These are phyloP conservation scores for Theretra japonica DNA, from an alignment of 2,888 invertebrate genomes.

Conservation along the genomic window DNA sequence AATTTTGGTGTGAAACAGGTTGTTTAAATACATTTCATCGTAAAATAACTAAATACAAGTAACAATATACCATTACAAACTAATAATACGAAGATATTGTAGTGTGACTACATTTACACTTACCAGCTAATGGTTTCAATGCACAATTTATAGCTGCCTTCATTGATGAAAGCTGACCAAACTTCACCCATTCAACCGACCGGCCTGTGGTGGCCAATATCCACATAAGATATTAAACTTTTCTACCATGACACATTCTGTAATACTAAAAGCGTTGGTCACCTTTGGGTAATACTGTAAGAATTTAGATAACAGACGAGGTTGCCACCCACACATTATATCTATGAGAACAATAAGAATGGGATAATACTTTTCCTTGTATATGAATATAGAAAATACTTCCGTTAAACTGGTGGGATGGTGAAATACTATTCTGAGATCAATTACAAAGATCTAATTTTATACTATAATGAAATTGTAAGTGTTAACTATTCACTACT, in stretches of 20 bases:
- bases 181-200: background rate
- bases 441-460: background rate
- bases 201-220: background rate
- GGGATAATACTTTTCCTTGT: background rate
- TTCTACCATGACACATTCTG: background rate
- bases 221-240: background rate
- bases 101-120: slow-evolving; percentile 50
- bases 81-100: slow-evolving; percentile 50
- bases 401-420: background rate
- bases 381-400: background rate
- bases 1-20: slow-evolving; percentile 27
- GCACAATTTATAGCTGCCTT: slow-evolving; percentile 23
- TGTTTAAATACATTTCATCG: slow-evolving; percentile 58
- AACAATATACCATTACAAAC: slow-evolving; percentile 56
- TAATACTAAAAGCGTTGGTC: background rate
- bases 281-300: background rate
- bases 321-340: slow-evolving; percentile 6
- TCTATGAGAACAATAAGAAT: background rate
- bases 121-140: slow-evolving; percentile 44
- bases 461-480: background rate
- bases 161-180: background rate
- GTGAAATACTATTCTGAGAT: background rate
- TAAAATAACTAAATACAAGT: slow-evolving; percentile 60
- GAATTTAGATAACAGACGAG: background rate
- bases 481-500: background rate